Evolutionary conservation across 2,888 invertebrate genomes (phyloP), one percentile per base, ranked within the genome.

Genomic region (Drosophila antonietae): DNA sequence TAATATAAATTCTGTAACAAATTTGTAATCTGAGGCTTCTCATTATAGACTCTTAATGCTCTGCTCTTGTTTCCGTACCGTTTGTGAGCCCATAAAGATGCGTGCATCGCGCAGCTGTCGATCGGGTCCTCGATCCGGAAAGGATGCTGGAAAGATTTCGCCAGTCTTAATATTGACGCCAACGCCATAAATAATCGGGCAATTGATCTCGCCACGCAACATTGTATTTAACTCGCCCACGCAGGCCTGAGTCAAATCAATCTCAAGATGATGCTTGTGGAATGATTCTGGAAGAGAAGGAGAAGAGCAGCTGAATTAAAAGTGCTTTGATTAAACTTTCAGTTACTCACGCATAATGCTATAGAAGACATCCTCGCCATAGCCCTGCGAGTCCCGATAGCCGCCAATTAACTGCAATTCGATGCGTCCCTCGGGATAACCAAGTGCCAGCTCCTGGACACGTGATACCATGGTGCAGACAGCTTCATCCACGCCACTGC

Each of bases 161-260:
- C 98, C 98, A 46, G 97, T 97, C 92, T 97, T 96, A n/a, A 97
- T 95, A 93, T 98, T 97, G 14, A 98, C 95, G 33, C 97, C 98
- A 70, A 97, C 95, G 37, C 98, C 98, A 89, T 97, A 97, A 75
- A 98, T 95, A 47, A 98, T 95, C 6, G 98, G 98, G 94, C 97
- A 97, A 75, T 96, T 96, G 59, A 96, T 95, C 53, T 93, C 93
- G 14, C 96, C 96, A 74, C 97, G 95, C 20, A 96, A 94, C 23
- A 96, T 96, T 66, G 98, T 98, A 93, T 98, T 98, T 80, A 97
- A 93, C 93, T 98, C 98, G 85, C 98, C 97, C 79, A 98, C 96
- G 92, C 98, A 98, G 44, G 97, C 97, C 72, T 97, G 94, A 8
- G 97, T 96, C 79, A 98, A 94, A 93, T 98, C 98, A 76, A 98